Percentiles rank a stretch among this genome's conserved stretches.
These are phyloP conservation scores for Eilema sororculum DNA, from an alignment of 2,888 invertebrate species.

Conservation along the genomic window DNA sequence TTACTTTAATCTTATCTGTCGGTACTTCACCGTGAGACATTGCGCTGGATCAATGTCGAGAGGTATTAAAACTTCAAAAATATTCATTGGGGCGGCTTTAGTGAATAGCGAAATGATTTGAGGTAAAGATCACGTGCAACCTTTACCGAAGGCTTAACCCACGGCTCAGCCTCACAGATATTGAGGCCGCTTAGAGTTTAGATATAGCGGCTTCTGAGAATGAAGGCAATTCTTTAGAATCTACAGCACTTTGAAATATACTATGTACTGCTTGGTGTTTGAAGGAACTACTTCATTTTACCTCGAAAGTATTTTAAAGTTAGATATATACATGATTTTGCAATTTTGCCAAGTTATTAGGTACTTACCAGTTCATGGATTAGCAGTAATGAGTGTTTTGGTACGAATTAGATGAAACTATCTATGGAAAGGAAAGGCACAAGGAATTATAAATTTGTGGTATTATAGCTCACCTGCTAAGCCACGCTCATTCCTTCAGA, in stretches of 20 bases:
- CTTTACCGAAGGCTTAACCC: neutral
- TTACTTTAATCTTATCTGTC: neutral
- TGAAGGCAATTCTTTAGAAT: neutral
- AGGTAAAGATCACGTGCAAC: neutral
- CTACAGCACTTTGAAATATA: neutral
- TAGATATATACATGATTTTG: too few species aligned
- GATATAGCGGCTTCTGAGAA: too few species aligned
- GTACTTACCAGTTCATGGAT: too few species aligned
- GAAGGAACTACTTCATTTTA: neutral
- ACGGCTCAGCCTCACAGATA: neutral
- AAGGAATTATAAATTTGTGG: too few species aligned
- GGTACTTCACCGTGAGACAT: neutral
- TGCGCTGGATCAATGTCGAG: neutral
- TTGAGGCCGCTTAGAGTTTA: conserved; percentile 2
- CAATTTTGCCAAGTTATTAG: too few species aligned
- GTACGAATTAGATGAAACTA: too few species aligned
- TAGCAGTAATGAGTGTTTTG: too few species aligned
- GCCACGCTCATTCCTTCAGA: too few species aligned
- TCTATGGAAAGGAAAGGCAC: too few species aligned
- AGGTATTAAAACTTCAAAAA: neutral
- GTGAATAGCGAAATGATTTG: neutral
- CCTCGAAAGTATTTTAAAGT: neutral
- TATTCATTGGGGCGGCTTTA: neutral
- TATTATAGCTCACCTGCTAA: too few species aligned
- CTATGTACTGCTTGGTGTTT: neutral